These are phyloP conservation scores for Aphis gossypii DNA, from an alignment of 1,140 invertebrate genomes.

Conservation along the genomic window DNA sequence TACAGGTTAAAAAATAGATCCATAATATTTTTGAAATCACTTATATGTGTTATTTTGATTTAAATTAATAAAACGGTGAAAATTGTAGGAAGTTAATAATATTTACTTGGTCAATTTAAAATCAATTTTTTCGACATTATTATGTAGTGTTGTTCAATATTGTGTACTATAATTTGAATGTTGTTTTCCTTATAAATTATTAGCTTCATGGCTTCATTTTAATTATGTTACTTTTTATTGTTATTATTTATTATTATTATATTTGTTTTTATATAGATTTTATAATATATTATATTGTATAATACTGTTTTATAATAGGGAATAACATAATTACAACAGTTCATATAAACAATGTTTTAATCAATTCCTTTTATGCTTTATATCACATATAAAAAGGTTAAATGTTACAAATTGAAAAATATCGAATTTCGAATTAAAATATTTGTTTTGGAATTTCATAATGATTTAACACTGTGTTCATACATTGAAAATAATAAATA, in stretches of 20 bases:
- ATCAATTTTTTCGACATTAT: background rate
- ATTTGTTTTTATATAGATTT: background rate
- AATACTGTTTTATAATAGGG: background rate
- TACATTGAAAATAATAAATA: background rate
- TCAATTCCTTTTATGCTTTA: background rate
- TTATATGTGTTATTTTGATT: background rate
- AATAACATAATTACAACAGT: background rate
- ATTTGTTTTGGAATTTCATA: background rate
- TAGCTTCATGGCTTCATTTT: background rate
- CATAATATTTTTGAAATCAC: background rate
- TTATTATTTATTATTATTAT: no score
- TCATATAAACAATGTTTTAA: background rate
- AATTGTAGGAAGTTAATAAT: background rate
- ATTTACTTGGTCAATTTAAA: background rate
- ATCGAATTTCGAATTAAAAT: background rate
- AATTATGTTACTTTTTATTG: background rate
- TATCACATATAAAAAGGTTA: background rate
- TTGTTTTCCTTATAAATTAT: background rate
- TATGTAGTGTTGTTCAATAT: background rate
- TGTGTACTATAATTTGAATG: background rate
- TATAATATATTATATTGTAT: background rate
- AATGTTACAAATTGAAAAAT: background rate
- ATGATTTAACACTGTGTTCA: background rate
- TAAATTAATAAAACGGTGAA: background rate
- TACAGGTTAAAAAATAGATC: background rate